Percentiles rank a stretch among this genome's conserved stretches.
These are phyloP conservation scores for Cheilosia grossa DNA, from an alignment of 2,888 invertebrate species.

Conservation along the genomic window DNA sequence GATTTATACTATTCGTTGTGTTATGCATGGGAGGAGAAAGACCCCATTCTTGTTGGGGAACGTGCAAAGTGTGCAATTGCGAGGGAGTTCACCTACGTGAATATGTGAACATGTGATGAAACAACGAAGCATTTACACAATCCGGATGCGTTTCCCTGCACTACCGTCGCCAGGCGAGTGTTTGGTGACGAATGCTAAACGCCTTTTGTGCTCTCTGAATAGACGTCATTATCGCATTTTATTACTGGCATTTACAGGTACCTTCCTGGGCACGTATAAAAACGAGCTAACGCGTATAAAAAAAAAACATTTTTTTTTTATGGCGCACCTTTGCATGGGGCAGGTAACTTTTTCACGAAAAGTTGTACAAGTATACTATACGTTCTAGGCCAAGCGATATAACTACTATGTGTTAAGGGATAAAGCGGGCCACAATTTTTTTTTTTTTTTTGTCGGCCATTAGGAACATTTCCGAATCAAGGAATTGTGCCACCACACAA, in stretches of 20 bases:
- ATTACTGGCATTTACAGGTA: constrained; percentile 52
- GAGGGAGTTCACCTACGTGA: constrained; percentile 55
- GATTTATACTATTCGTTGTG: constrained; percentile 24
- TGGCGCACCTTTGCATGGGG: neutral
- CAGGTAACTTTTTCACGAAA: neutral
- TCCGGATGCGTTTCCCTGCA: constrained; percentile 57
- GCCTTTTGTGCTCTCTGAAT: constrained; percentile 56
- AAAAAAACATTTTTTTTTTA: neutral
- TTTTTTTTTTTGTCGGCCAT: too few relatives aligned
- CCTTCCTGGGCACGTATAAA: constrained; percentile 48
- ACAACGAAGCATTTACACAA: constrained; percentile 57
- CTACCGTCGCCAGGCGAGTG: constrained; percentile 9
- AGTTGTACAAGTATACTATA: too few relatives aligned
- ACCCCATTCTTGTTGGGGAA: constrained; percentile 23
- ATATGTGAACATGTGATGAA: constrained; percentile 41
- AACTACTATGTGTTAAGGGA: too few relatives aligned
- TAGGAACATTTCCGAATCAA: too few relatives aligned
- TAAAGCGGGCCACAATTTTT: too few relatives aligned
- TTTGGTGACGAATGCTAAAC: constrained; percentile 53
- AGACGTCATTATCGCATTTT: constrained; percentile 68
- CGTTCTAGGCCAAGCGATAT: too few relatives aligned
- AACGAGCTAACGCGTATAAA: constrained; percentile 27
- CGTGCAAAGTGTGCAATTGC: constrained; percentile 57
- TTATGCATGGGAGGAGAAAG: constrained; percentile 12
- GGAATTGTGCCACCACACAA: too few relatives aligned